Evolutionary conservation across 2,113 vertebrate genomes (phyloP), one percentile per base, ranked within the genome.

Genomic region (Otocyon megalotis): DNA sequence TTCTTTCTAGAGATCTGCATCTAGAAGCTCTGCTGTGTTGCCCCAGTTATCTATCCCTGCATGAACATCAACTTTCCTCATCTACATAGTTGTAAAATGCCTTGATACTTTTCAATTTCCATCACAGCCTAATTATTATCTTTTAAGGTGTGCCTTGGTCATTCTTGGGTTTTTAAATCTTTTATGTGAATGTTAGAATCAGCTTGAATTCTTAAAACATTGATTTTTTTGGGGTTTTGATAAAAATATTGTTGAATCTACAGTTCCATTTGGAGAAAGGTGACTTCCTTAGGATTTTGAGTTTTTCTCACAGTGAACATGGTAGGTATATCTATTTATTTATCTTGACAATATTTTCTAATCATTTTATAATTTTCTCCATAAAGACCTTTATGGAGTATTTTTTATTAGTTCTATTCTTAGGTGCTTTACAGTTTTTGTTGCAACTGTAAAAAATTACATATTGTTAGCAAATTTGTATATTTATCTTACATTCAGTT

Each of bases 161-260:
- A 53, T 89, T 35, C 35, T 58, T 82, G 20, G 86, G 48, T 6
- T 89, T 90, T 60, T 37, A 67, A 82, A 48, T 30, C 5, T 92
- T 95, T 85, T 43, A 85, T 16, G 24, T 67, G 43, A 50, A 56
- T 96, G 83, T 84, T 63, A 56, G 32, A 56, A 84, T 94, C 53
- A 56, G 60, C 28, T 63, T 22, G 60, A 62, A 1, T 82, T 82
- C 32, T 87, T 54, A 37, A 90, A 60, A 79, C 6, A 7, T 19
- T n/a, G 6, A 77, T 69, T 67, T 32, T 65, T 32, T 65, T 54
- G 16, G 12, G 15, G 50, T 71, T 77, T 92, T 84, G 8, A 30
- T 62, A 32, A 26, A 50, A 90, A 77, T 82, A 32, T 14, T 60
- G 22, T 43, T 56, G 10, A 80, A 24, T 65, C 37, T 93, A 16